phyloP scores from a whole-genome alignment of 1,140 invertebrate genomes.

The Anastatus disparis region DNA sequence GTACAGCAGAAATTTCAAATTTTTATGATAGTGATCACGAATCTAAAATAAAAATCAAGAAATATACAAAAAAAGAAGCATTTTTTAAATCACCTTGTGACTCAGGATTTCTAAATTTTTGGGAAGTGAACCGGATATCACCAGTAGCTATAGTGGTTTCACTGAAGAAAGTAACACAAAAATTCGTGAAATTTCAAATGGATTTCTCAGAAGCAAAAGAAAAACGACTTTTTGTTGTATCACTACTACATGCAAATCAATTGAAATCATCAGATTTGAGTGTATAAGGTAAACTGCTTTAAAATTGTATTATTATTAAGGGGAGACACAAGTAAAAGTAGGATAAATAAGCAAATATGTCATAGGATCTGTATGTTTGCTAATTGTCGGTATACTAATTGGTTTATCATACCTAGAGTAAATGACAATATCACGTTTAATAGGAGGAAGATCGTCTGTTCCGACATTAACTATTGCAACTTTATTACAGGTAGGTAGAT shows the following conservation, averaged over 20 bases:
- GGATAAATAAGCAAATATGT: too few species aligned
- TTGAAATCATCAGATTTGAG: background rate
- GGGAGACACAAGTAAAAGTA: too few species aligned
- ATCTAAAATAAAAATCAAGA: background rate
- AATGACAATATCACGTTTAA: too few species aligned
- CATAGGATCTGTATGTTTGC: too few species aligned
- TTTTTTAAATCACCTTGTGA: background rate
- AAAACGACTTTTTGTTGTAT: background rate
- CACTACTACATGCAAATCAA: background rate
- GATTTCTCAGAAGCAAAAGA: background rate
- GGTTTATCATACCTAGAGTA: too few species aligned
- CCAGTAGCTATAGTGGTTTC: background rate
- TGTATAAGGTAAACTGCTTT: background rate
- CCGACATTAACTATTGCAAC: background rate
- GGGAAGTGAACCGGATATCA: background rate
- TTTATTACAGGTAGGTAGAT: too few species aligned
- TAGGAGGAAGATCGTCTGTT: too few species aligned
- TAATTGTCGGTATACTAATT: too few species aligned
- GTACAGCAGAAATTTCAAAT: background rate
- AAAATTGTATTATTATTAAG: background rate
- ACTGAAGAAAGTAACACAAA: background rate
- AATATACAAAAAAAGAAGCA: background rate
- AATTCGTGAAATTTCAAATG: background rate
- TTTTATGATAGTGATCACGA: background rate
- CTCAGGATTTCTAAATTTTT: background rate